Conservation (phyloP, 2,888 invertebrate genomes). For the Epistrophella euchroma region DNA sequence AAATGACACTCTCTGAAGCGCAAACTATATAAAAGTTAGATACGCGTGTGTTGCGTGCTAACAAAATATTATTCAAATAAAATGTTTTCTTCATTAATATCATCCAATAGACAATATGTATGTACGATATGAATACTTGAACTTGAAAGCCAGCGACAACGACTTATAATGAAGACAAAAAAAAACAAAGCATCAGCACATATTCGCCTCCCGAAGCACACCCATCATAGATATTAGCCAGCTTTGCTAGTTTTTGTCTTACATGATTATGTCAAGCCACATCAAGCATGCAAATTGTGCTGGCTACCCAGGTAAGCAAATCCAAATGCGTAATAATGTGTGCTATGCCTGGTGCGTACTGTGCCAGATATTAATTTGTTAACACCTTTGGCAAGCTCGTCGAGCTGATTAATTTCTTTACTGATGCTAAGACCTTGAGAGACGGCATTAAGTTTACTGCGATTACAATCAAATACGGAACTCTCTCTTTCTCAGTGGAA, state of each 20-base stretch:
- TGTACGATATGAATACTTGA: slow-evolving; percentile 51
- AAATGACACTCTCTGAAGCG: slow-evolving; percentile 44
- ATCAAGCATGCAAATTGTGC: slow-evolving; percentile 27
- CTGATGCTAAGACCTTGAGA: slow-evolving; percentile 19
- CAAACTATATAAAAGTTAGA: background rate
- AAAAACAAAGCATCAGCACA: background rate
- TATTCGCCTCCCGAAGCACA: slow-evolving; percentile 1
- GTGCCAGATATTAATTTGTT: slow-evolving; percentile 7
- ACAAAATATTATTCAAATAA: slow-evolving; percentile 55
- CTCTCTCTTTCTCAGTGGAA: background rate
- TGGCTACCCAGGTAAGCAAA: slow-evolving; percentile 28
- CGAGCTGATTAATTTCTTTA: slow-evolving; percentile 20
- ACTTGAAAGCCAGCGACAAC: slow-evolving; percentile 37
- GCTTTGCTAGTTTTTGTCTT: slow-evolving; percentile 30
- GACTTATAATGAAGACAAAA: slow-evolving; percentile 7
- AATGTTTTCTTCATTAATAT: slow-evolving; percentile 20
- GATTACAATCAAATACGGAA: slow-evolving; percentile 7
- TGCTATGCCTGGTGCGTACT: background rate
- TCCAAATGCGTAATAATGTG: slow-evolving; percentile 27
- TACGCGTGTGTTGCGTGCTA: slow-evolving; percentile 61
- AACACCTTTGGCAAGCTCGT: slow-evolving; percentile 13
- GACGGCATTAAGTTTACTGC: background rate
- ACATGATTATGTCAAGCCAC: slow-evolving; percentile 39
- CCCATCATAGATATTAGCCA: slow-evolving; percentile 10
- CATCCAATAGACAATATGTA: slow-evolving; percentile 19